A percentile compares a stretch with the other conserved stretches of the same genome.
Conservation (phyloP, 2,888 invertebrate species). For the Calameuta filiformis region DNA sequence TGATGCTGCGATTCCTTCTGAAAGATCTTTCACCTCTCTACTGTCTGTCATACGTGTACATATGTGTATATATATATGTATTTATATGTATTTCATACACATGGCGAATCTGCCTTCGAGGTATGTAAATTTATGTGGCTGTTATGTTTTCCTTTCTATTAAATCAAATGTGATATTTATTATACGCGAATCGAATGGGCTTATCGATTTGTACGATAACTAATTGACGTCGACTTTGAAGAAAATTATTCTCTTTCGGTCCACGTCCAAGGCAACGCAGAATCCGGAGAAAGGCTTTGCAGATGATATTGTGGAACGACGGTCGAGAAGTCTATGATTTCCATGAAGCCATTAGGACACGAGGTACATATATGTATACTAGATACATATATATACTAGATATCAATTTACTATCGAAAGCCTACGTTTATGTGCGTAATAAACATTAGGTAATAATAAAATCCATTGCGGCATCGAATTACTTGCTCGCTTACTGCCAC, state of each 20-base stretch:
- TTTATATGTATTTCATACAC: not conserved
- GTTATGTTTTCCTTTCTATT: not conserved
- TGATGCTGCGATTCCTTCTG: not conserved
- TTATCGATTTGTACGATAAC: not conserved
- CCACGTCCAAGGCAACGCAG: not conserved
- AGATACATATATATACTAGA: slow-evolving; percentile 10
- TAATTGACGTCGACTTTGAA: not conserved
- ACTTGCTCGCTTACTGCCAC: slow-evolving; percentile 10
- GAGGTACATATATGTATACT: not conserved
- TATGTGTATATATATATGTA: too few species aligned
- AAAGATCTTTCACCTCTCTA: not conserved
- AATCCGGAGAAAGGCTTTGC: not conserved
- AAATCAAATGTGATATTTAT: not conserved
- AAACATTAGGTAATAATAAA: slow-evolving; percentile 40
- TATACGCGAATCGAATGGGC: not conserved
- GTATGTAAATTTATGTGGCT: not conserved
- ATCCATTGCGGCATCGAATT: slow-evolving; percentile 26
- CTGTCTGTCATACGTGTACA: not conserved
- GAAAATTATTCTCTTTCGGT: not conserved
- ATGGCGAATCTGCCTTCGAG: not conserved
- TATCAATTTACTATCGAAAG: slow-evolving; percentile 39
- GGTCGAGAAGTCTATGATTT: slow-evolving; percentile 2
- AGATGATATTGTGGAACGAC: not conserved
- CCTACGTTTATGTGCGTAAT: slow-evolving; percentile 43
- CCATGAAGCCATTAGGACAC: slow-evolving; percentile 8